Evolutionary conservation across 1,140 invertebrate genomes (phyloP).

Genomic region (Liolophura sinensis): DNA sequence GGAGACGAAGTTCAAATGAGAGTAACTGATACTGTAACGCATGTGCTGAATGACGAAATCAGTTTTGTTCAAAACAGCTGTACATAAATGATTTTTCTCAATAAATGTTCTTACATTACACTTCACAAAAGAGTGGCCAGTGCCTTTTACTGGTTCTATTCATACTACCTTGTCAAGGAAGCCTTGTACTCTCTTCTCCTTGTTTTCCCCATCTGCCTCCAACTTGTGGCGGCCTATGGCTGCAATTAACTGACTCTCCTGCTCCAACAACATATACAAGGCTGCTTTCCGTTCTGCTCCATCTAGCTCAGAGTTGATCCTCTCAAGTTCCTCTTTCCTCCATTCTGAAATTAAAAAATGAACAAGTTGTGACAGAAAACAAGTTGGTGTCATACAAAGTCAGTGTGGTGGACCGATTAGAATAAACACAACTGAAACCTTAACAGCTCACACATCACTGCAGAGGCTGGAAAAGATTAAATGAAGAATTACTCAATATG

Average conservation of each 20-base stretch:
- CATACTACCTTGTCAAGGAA: conserved; percentile 55
- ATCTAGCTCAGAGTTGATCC: conserved; percentile 48
- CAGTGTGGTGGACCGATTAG: no score
- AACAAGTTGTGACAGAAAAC: neutral
- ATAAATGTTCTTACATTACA: neutral
- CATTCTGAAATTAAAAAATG: conserved; percentile 45
- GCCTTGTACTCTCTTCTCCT: conserved; percentile 47
- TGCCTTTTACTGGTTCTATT: neutral
- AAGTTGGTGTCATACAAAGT: no score
- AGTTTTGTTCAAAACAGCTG: no score
- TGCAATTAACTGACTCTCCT: conserved; percentile 58
- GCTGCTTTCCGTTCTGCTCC: conserved; percentile 59
- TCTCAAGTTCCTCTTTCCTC: conserved; percentile 54
- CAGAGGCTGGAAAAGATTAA: no score
- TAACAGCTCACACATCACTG: no score
- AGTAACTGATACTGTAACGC: no score
- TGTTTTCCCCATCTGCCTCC: conserved; percentile 53
- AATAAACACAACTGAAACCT: no score
- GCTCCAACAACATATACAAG: conserved; percentile 57
- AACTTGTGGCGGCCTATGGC: conserved; percentile 58
- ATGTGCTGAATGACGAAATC: no score
- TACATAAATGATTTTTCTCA: neutral
- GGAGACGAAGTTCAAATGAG: conserved; percentile 8
- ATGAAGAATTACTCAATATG: no score
- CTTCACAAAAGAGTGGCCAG: neutral